Conservation (phyloP, 1,140 invertebrate species). For the Conopomorpha cramerella region DNA sequence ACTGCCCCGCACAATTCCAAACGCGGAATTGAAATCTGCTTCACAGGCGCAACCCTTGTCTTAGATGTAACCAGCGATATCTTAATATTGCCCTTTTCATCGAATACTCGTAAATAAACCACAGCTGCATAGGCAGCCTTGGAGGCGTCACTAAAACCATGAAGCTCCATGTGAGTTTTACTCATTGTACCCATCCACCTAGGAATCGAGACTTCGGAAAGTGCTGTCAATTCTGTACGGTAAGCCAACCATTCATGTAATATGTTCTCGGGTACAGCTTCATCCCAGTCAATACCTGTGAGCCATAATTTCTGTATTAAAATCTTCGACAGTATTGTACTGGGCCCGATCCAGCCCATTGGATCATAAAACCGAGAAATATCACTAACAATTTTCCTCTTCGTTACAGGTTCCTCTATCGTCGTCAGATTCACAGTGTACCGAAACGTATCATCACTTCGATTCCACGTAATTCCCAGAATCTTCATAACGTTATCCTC, state of each 20-base stretch:
- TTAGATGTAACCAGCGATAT: slow-evolving; percentile 18
- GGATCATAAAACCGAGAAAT: slow-evolving; percentile 4
- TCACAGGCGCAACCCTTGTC: slow-evolving; percentile 20
- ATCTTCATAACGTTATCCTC: slow-evolving; percentile 2
- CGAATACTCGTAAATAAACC: slow-evolving; percentile 10
- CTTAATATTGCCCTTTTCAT: slow-evolving; percentile 4
- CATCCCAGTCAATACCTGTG: slow-evolving; percentile 5
- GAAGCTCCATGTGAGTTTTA: background rate
- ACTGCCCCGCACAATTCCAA: slow-evolving; percentile 14
- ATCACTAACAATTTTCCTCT: slow-evolving; percentile 5
- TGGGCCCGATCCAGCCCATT: slow-evolving; percentile 4
- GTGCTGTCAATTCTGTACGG: slow-evolving; percentile 1
- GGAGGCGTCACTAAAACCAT: slow-evolving; percentile 10
- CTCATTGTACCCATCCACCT: background rate
- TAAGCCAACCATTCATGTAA: slow-evolving; percentile 4
- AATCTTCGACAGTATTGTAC: slow-evolving; percentile 3
- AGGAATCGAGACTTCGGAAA: slow-evolving; percentile 1
- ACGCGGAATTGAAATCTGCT: slow-evolving; percentile 12
- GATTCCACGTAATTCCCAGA: slow-evolving; percentile 5
- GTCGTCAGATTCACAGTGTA: slow-evolving; percentile 3
- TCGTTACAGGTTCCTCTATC: slow-evolving; percentile 2
- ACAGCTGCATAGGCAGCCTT: slow-evolving; percentile 14
- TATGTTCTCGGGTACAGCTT: slow-evolving; percentile 1
- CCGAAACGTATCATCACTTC: background rate
- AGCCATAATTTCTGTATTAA: slow-evolving; percentile 5